Percentiles rank a stretch among this genome's conserved stretches.
These are phyloP conservation scores for Lasioglossum leucozonium DNA, from an alignment of 2,888 invertebrate species.

Conservation along the genomic window DNA sequence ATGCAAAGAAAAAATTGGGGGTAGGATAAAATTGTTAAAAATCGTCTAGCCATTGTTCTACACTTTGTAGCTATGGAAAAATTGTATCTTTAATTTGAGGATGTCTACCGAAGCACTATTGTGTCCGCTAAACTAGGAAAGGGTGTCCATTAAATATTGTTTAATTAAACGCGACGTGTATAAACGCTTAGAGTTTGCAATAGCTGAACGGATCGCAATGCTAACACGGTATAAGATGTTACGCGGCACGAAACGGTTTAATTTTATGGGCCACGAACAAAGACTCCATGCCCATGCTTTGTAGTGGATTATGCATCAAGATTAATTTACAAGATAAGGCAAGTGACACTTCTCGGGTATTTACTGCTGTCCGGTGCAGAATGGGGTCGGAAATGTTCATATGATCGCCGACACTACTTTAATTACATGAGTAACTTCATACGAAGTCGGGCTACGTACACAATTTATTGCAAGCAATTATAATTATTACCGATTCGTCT, in stretches of 20 bases:
- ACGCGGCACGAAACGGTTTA: neutral
- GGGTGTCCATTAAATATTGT: neutral
- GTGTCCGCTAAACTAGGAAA: too few species aligned
- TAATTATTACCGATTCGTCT: neutral
- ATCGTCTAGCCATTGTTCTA: too few species aligned
- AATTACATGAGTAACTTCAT: neutral
- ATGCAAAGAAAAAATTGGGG: too few species aligned
- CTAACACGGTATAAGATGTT: neutral
- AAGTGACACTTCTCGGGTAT: neutral
- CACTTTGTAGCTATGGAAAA: too few species aligned
- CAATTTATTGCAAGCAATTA: neutral
- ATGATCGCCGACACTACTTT: neutral
- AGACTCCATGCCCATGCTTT: neutral
- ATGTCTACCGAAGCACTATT: too few species aligned
- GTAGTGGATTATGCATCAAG: slow-evolving; percentile 1
- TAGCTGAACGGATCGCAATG: neutral
- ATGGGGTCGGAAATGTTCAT: neutral
- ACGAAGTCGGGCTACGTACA: neutral
- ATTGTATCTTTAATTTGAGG: too few species aligned
- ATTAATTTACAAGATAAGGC: slow-evolving; percentile 18
- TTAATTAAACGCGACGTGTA: neutral
- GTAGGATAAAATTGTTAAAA: too few species aligned
- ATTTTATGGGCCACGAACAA: slow-evolving; percentile 1
- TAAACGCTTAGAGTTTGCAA: neutral
- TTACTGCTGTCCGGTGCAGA: neutral